Percentiles rank a stretch among this genome's conserved stretches.
phyloP scores from a whole-genome alignment of 2,113 vertebrate genomes.

The Upupa epops region DNA sequence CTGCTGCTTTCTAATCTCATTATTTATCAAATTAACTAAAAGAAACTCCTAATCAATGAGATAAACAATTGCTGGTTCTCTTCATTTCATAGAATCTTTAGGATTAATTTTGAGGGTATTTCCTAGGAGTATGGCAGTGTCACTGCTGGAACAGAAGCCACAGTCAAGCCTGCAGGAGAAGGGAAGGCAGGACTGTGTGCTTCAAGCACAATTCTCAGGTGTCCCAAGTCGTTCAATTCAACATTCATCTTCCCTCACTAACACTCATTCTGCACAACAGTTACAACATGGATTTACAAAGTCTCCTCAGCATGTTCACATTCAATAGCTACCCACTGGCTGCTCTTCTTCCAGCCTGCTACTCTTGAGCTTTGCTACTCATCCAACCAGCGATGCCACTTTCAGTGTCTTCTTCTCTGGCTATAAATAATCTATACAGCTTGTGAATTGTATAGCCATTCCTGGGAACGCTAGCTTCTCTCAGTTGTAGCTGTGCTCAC shows the following conservation, averaged over 20 bases:
- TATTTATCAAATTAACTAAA: not conserved
- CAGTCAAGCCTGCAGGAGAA: not conserved
- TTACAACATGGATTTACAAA: not conserved
- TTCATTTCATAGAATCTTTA: not conserved
- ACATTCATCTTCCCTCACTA: not conserved
- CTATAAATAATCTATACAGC: slow-evolving; percentile 45
- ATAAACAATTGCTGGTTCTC: not conserved
- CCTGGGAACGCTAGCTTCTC: slow-evolving; percentile 24
- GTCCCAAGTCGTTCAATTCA: not conserved
- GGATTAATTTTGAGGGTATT: not conserved
- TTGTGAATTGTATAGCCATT: slow-evolving; percentile 12
- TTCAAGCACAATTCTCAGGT: not conserved
- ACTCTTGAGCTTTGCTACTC: slow-evolving; percentile 21
- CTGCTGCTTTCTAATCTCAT: not conserved
- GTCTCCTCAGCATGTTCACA: not conserved
- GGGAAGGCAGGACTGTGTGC: not conserved
- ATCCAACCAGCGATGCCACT: slow-evolving; percentile 21
- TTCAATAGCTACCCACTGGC: slow-evolving; percentile 1
- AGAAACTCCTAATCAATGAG: not conserved
- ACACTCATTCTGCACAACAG: not conserved
- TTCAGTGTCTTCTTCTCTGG: slow-evolving; percentile 34
- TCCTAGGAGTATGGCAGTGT: not conserved
- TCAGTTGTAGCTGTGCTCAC: slow-evolving; percentile 18
- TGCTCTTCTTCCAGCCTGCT: not conserved
- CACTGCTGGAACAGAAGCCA: fast-evolving